Percentiles rank a stretch among this genome's conserved stretches.
Conservation (phyloP, 92 coral and sea anemone genomes). For the Zoanthus solanderi region DNA sequence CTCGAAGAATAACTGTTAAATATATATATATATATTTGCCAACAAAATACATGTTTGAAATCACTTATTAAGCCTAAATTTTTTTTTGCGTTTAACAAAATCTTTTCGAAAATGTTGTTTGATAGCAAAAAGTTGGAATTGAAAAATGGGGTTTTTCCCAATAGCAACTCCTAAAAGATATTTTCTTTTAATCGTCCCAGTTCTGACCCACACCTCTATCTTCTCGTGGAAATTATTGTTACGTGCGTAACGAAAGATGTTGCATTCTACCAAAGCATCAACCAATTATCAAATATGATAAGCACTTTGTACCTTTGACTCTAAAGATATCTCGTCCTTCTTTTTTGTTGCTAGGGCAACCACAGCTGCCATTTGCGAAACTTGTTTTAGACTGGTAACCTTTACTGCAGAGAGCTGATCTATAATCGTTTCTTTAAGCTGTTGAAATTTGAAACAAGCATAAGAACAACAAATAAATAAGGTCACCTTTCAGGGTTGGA, state of each 20-base stretch:
- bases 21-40: too few relatives aligned
- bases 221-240: too few relatives aligned
- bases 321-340: constrained; percentile 80
- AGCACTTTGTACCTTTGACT: constrained; percentile 63
- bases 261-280: not conserved
- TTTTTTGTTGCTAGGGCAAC: constrained; percentile 85
- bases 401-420: constrained; percentile 76
- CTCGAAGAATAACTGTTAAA: too few relatives aligned
- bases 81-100: not conserved
- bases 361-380: constrained; percentile 84
- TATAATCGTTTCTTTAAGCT: constrained; percentile 83
- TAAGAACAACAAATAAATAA: not conserved
- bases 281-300: not conserved
- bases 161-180: too few relatives aligned
- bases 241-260: not conserved
- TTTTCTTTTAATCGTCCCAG: too few relatives aligned
- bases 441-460: constrained; percentile 11
- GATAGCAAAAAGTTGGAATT: not conserved
- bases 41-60: too few relatives aligned
- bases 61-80: too few relatives aligned
- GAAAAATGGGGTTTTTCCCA: too few relatives aligned
- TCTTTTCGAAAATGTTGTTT: not conserved
- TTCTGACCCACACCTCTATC: too few relatives aligned
- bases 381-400: constrained; percentile 78
- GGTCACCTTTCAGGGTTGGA: not conserved